A percentile compares a stretch with the other conserved stretches of the same genome.
Evolutionary conservation across 2,113 vertebrate genomes (phyloP).

Genomic region (Peromyscus maniculatus): DNA sequence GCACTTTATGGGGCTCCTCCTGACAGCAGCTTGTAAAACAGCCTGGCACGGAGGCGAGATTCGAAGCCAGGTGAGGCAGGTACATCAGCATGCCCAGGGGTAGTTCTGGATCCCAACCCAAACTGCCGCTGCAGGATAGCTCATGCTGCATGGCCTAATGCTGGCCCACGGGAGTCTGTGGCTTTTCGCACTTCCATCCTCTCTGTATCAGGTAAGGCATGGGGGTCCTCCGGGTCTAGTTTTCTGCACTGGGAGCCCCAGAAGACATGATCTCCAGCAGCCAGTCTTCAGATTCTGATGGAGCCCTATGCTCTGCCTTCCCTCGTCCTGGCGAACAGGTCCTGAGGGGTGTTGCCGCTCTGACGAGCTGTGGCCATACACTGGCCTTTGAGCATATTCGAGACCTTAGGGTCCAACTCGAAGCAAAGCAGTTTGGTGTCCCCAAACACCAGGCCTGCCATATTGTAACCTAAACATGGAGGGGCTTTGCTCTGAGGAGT

Average conservation of each 20-base stretch:
- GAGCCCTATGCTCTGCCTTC: background rate
- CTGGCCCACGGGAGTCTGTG: background rate
- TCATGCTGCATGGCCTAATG: fast-evolving
- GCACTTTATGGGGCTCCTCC: background rate
- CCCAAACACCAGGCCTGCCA: background rate
- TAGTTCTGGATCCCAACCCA: background rate
- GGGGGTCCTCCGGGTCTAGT: background rate
- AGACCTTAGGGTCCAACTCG: background rate
- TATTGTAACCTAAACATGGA: background rate
- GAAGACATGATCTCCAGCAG: background rate
- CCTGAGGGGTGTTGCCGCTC: background rate
- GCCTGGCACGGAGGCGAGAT: background rate
- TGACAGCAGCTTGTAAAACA: background rate
- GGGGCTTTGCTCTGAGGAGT: background rate
- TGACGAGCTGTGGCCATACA: too few species aligned
- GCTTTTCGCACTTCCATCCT: background rate
- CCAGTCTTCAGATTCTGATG: background rate
- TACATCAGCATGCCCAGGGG: background rate
- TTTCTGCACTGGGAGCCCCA: background rate
- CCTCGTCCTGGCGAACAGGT: background rate
- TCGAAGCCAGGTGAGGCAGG: background rate
- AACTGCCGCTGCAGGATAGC: background rate
- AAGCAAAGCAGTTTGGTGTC: background rate
- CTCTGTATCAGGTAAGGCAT: background rate
- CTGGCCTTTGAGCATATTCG: fast-evolving